These are phyloP conservation scores for Andrena fulva DNA, from an alignment of 2,888 invertebrate genomes.

Conservation along the genomic window DNA sequence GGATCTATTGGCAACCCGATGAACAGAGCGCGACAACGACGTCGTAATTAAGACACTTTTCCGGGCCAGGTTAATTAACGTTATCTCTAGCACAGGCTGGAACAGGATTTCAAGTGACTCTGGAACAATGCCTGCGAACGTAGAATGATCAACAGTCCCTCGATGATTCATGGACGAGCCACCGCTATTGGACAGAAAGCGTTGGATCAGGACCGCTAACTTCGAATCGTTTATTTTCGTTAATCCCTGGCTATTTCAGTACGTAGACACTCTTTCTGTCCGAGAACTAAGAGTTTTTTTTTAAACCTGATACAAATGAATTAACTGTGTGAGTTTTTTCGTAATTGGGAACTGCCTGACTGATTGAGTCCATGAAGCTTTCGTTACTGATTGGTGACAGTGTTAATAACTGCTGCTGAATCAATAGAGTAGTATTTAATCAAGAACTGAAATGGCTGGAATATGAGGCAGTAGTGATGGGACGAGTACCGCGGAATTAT, in stretches of 20 bases:
- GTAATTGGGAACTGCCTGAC: too few species aligned
- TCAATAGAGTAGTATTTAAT: too few species aligned
- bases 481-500: too few species aligned
- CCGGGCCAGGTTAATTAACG: conserved; percentile 38
- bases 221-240: neutral
- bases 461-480: too few species aligned
- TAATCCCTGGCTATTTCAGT: neutral
- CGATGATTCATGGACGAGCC: neutral
- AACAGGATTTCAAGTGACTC: conserved; percentile 7
- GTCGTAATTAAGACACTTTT: conserved; percentile 52
- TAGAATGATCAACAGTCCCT: neutral
- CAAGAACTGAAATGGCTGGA: too few species aligned
- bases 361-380: too few species aligned
- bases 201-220: neutral
- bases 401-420: too few species aligned
- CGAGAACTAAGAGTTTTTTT: too few species aligned
- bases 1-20: conserved; percentile 16
- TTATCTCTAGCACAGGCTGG: conserved; percentile 1
- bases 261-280: too few species aligned
- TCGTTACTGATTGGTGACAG: too few species aligned
- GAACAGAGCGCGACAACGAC: conserved; percentile 16
- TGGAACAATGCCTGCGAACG: conserved; percentile 10
- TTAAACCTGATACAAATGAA: too few species aligned
- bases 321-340: too few species aligned
- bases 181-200: neutral